Base-by-base conservation (phyloP, 2,113 vertebrate genomes). In the Chascanopsetta lugubris region DNA sequence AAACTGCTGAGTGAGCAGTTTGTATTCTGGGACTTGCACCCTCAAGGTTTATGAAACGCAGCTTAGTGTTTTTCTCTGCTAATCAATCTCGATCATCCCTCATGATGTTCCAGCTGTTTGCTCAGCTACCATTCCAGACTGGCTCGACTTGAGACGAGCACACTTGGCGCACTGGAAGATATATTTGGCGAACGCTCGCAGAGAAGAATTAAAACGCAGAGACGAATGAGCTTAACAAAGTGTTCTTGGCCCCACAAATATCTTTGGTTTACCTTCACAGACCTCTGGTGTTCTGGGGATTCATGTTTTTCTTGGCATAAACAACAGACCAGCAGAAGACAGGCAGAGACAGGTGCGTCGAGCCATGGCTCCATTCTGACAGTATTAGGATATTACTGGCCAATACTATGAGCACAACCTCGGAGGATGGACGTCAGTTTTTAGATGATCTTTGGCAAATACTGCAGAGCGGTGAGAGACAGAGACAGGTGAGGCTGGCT, bases 401-500 rank as follows among this genome's bases (percentile, higher is more conserved):
- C 2, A 75, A 68, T 79, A 58, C 47, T 40, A 43, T 40, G n/a
- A 25, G 74, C 64, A 50, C 6, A 0, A 62, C 64, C 75, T 78
- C 65, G 50, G 54, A 80, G 49, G 61, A 81, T 15, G 0, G 38
- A 42, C 27, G 27, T 68, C 50, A 11, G 17, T 80, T 88, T n/a
- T 86, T 78, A 76, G 62, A 77, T 61, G 73, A 53, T 78, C 75
- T 73, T 69, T 87, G 83, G 83, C 72, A 74, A 86, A 85, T 82
- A 76, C 54, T 57, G n/a, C 18, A 69, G 74, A 32, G 3, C 26
- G 13, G 64, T 81, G 85, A 90, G 24, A 58, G 85, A 86, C 86
- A 67, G 80, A 70, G 67, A 82, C 89, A 88, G 86, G 83, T 89
- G 87, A 84, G 53, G 12, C 51, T 25, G 55, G 67, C 76, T 72